Percentiles rank a stretch among this genome's conserved stretches.
Conservation (phyloP, 2,888 invertebrate genomes). For the Andrena haemorrhoa region DNA sequence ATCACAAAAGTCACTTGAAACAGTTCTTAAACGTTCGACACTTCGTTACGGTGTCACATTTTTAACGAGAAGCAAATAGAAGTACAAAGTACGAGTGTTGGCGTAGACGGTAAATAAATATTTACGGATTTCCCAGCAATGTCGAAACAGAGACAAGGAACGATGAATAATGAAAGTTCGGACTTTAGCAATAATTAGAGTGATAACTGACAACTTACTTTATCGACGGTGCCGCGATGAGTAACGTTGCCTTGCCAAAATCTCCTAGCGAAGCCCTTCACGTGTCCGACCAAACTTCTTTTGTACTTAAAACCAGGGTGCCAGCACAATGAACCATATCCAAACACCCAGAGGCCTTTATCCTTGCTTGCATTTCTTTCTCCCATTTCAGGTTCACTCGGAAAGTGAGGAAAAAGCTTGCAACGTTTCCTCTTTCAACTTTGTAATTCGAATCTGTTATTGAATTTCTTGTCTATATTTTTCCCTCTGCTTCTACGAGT, state of each 20-base stretch:
- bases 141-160: background rate
- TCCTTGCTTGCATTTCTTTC: constrained; percentile 18
- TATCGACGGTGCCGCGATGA: constrained; percentile 90
- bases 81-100: too few species aligned
- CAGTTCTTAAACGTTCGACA: too few species aligned
- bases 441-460: background rate
- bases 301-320: constrained; percentile 95
- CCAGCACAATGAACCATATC: constrained; percentile 98
- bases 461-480: background rate
- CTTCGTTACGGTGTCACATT: too few species aligned
- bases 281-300: constrained; percentile 92
- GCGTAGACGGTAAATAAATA: too few species aligned
- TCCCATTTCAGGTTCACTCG: constrained; percentile 41
- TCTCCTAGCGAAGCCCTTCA: constrained; percentile 92
- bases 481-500: background rate
- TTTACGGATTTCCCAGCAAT: too few species aligned
- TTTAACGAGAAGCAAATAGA: too few species aligned
- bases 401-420: background rate
- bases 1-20: too few species aligned
- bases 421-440: background rate
- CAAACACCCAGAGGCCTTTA: constrained; percentile 93
- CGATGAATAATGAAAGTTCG: background rate
- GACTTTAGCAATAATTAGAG: constrained; percentile 23
- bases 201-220: constrained; percentile 86
- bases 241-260: constrained; percentile 97